Conservation (phyloP, 2,797 vertebrate genomes). For the Neopelma chrysocephalum region DNA sequence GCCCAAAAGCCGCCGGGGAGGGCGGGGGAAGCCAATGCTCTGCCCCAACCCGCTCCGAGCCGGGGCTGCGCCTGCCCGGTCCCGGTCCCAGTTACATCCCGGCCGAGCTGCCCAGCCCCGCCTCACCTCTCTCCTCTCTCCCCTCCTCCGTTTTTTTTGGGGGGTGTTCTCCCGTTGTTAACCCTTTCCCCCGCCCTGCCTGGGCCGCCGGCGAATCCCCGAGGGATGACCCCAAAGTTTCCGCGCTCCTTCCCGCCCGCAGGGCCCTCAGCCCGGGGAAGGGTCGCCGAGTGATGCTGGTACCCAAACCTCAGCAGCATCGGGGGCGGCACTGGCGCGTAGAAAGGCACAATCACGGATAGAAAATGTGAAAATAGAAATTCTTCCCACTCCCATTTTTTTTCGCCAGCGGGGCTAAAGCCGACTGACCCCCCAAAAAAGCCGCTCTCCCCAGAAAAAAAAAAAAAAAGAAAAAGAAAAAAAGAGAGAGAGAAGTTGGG, state of each 20-base stretch:
- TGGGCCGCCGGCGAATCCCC: neutral
- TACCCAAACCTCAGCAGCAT: slow-evolving; percentile 75
- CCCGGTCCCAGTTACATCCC: neutral
- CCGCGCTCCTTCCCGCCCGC: neutral
- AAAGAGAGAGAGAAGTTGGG: neutral
- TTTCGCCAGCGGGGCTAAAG: neutral
- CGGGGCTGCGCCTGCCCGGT: neutral
- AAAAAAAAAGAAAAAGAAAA: neutral
- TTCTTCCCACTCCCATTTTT: neutral
- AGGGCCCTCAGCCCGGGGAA: slow-evolving; percentile 57
- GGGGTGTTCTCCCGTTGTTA: neutral
- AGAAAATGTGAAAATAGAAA: neutral
- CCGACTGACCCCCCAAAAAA: accelerated
- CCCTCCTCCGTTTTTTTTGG: neutral
- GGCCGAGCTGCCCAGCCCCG: neutral
- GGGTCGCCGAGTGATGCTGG: slow-evolving; percentile 53
- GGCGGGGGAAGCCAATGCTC: neutral
- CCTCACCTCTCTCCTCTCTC: neutral
- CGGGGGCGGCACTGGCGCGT: slow-evolving; percentile 65
- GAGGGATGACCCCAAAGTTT: neutral
- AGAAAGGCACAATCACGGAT: neutral
- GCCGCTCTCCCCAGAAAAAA: neutral
- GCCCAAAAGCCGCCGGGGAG: neutral
- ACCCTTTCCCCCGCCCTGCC: neutral
- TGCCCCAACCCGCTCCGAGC: neutral